Conservation (phyloP, 2,888 invertebrate genomes). For the Melangyna quadrimaculata region DNA sequence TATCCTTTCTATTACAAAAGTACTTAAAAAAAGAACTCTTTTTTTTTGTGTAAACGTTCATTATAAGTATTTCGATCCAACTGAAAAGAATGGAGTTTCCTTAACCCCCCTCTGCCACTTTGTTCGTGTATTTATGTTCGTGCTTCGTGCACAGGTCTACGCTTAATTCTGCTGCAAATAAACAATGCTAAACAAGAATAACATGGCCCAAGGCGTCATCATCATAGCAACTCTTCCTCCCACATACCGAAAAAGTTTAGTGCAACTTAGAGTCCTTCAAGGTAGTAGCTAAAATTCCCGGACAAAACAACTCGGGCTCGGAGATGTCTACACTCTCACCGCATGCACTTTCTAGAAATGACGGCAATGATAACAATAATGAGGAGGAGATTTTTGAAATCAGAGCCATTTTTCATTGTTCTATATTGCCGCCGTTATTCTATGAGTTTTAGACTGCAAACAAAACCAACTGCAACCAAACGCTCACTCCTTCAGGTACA, state of each 20-base stretch:
- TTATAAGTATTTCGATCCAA: slow-evolving; percentile 7
- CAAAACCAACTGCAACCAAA: slow-evolving; percentile 11
- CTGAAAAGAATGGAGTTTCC: slow-evolving; percentile 27
- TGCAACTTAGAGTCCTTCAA: slow-evolving; percentile 48
- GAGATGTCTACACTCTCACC: background rate
- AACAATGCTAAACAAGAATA: slow-evolving; percentile 54
- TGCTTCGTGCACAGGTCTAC: background rate
- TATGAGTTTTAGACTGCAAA: slow-evolving; percentile 34
- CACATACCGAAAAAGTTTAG: slow-evolving; percentile 19
- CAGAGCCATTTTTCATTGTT: slow-evolving; percentile 60
- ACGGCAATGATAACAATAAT: slow-evolving; percentile 58
- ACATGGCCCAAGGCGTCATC: slow-evolving; percentile 43
- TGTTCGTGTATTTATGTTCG: background rate
- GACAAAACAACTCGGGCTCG: background rate
- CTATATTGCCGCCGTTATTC: slow-evolving; percentile 55
- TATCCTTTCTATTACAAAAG: slow-evolving; percentile 48
- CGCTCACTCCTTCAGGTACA: slow-evolving; percentile 61
- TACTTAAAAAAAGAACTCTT: slow-evolving; percentile 30
- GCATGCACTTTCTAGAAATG: background rate
- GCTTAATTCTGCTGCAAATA: slow-evolving; percentile 47
- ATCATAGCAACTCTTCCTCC: slow-evolving; percentile 26
- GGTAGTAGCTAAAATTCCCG: slow-evolving; percentile 5
- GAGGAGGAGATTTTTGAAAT: slow-evolving; percentile 59
- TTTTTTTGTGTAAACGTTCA: slow-evolving; percentile 35
- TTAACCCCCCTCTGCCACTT: slow-evolving; percentile 51